phyloP scores from a whole-genome alignment of 2,888 invertebrate genomes.

The Troglohyphantes excavatus region DNA sequence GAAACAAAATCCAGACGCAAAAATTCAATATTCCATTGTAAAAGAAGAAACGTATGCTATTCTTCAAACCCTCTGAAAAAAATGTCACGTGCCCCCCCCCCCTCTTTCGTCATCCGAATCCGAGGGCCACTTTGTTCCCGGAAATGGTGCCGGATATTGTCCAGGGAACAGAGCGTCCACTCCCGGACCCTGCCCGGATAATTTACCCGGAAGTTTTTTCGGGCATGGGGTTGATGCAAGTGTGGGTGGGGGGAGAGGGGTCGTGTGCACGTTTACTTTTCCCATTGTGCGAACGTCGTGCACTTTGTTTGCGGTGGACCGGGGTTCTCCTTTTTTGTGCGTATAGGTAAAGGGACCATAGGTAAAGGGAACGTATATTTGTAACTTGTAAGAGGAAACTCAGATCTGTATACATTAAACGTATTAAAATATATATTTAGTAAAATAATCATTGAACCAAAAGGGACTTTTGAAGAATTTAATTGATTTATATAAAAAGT shows the following conservation, averaged over 20 bases:
- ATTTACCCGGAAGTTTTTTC: conserved; percentile 75
- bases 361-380: no score
- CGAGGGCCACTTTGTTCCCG: conserved; percentile 70
- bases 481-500: no score
- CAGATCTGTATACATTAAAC: no score
- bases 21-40: no score
- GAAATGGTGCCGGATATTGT: conserved; percentile 77
- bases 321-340: no score
- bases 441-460: no score
- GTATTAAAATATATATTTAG: no score
- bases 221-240: no score
- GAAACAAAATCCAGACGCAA: no score
- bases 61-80: background rate
- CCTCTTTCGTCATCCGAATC: conserved; percentile 34
- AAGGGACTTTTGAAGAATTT: no score
- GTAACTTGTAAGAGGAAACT: no score
- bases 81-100: conserved; percentile 6
- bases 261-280: background rate
- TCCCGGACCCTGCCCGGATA: conserved; percentile 53
- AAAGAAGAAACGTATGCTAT: background rate
- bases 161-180: conserved; percentile 44
- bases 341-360: no score
- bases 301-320: background rate
- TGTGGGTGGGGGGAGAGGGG: background rate
- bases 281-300: background rate